phyloP scores from a whole-genome alignment of 2,113 vertebrate genomes.

The Hydropotes inermis region DNA sequence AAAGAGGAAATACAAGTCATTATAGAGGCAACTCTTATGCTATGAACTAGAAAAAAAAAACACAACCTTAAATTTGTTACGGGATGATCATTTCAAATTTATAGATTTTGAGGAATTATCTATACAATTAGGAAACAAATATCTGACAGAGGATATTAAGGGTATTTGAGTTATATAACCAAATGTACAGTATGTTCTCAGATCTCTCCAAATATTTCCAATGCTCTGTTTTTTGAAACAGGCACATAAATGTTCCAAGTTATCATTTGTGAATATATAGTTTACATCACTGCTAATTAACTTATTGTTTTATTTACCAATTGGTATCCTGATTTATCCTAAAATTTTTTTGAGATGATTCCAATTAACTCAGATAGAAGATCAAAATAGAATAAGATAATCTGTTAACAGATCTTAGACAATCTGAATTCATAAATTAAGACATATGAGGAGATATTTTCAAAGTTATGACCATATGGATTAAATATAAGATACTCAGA shows the following conservation, averaged over 20 bases:
- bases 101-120: neutral
- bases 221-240: neutral
- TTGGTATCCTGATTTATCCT: neutral
- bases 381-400: neutral
- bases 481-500: conserved; percentile 16
- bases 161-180: neutral
- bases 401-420: neutral
- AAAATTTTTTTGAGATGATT: neutral
- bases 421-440: neutral
- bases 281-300: neutral
- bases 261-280: neutral
- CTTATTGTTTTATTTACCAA: neutral
- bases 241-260: neutral
- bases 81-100: neutral
- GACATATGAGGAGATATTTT: neutral
- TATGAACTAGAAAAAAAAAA: neutral
- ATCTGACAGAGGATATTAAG: neutral
- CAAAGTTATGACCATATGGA: neutral
- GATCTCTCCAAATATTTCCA: neutral
- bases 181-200: neutral
- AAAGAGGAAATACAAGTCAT: neutral
- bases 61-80: neutral
- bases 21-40: neutral
- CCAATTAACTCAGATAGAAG: neutral
- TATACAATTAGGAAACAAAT: neutral